phyloP scores from a whole-genome alignment of 2,797 vertebrate species.

The Sus cebifrons region DNA sequence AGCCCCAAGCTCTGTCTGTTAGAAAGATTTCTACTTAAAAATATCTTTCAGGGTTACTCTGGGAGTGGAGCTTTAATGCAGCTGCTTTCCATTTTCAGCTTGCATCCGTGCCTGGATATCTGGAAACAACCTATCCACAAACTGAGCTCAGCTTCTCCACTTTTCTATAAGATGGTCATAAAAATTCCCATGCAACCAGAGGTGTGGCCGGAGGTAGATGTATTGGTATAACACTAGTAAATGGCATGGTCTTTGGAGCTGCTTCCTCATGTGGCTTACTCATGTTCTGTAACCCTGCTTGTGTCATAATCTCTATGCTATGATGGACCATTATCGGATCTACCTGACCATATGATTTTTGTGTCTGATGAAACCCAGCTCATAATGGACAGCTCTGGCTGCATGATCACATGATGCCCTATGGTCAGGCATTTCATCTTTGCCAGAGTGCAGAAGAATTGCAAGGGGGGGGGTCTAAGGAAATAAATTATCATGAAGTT shows the following conservation, averaged over 20 bases:
- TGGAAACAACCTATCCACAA: neutral
- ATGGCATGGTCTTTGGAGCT: neutral
- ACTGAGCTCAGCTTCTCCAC: neutral
- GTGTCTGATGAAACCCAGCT: neutral
- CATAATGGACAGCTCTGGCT: neutral
- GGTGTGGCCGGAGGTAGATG: neutral
- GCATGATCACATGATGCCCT: neutral
- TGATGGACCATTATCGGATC: neutral
- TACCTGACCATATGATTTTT: neutral
- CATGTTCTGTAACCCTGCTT: neutral
- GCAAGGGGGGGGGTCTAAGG: neutral
- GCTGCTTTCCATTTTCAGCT: neutral
- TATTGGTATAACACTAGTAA: neutral
- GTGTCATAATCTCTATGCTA: neutral
- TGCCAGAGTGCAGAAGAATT: neutral
- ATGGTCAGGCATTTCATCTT: neutral
- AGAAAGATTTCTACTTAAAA: neutral
- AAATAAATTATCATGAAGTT: neutral
- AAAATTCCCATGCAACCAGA: neutral
- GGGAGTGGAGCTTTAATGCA: neutral
- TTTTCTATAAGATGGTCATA: neutral
- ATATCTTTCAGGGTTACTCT: neutral
- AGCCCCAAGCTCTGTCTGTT: neutral
- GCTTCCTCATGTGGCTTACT: neutral
- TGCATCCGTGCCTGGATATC: neutral